A percentile compares a stretch with the other conserved stretches of the same genome.
phyloP scores from a whole-genome alignment of 2,888 invertebrate species.

The Tromatobia lineatoria region DNA sequence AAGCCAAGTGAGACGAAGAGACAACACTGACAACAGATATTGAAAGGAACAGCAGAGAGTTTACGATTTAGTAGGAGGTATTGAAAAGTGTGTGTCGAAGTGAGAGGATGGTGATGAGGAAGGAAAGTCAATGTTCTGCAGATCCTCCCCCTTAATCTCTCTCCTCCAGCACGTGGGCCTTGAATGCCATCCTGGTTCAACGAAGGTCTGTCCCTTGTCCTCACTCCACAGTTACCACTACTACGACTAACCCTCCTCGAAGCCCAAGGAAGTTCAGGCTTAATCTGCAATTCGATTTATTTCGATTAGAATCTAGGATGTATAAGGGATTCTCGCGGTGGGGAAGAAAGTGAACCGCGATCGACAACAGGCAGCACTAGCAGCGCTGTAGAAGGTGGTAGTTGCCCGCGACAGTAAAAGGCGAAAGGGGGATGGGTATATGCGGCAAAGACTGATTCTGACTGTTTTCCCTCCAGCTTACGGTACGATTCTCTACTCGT shows the following conservation, averaged over 20 bases:
- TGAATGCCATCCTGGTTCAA: constrained; percentile 41
- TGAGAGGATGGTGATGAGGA: constrained; percentile 11
- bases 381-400: constrained; percentile 3
- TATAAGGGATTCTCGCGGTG: constrained; percentile 36
- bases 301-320: constrained; percentile 73
- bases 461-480: constrained; percentile 58
- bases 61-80: constrained; percentile 21
- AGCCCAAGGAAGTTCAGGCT: constrained; percentile 59
- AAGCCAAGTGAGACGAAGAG: constrained; percentile 41
- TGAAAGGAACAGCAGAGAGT: constrained; percentile 26
- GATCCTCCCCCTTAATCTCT: neutral
- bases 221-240: neutral
- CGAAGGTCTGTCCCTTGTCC: constrained; percentile 23
- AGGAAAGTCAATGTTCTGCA: constrained; percentile 1
- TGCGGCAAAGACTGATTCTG: constrained; percentile 40
- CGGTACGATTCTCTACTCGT: constrained; percentile 32
- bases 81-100: constrained; percentile 26
- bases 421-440: neutral
- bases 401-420: constrained; percentile 7
- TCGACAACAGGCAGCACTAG: constrained; percentile 29
- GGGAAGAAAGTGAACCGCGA: constrained; percentile 49
- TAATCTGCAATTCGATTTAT: constrained; percentile 78
- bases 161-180: constrained; percentile 34
- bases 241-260: constrained; percentile 13
- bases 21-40: constrained; percentile 36